Evolutionary conservation across 2,113 vertebrate genomes (phyloP), one percentile per base, ranked within the genome.

Genomic region (Tichodroma muraria): DNA sequence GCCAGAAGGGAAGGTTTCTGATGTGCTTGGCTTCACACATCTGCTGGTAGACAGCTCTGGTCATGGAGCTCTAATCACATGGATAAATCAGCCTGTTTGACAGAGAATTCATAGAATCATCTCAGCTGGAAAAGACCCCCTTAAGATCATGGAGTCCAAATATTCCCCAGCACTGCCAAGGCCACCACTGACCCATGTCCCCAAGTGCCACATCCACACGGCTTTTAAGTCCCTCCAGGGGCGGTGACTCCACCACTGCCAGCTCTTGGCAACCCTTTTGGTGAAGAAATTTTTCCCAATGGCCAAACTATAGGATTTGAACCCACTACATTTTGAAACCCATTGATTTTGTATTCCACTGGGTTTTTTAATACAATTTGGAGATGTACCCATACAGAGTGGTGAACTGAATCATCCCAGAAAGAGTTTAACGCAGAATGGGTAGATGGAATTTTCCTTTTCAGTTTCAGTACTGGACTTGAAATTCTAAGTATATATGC

Each of bases 81-180:
- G 71, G 44, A 9, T 15, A 10, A 76, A 66, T 25, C 35, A 57
- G 2, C 35, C 25, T 42, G 37, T 50, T 42, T 57, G 52, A 10
- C 52, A 57, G 61, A 50, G 61, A 59, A 44, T 15, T 17, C 25
- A 31, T 0, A 38, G 66, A 45, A 27, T 10, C 9, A 19, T 19
- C 52, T 52, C 22, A 30, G 37, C 6, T 65, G 66, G 52, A 59
- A 71, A 70, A 53, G 28, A 25, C 2, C 20, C 20, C 9, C 31
- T n/a, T 22, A 9, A 35, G 38, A 11, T 35, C 19, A n/a, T 3
- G 0, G 1, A 15, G 47, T 47, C 38, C 59, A 59, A 1, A 8
- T 10, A 5, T 10, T 15, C 9, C n/a, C 37, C 59, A 50, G 50
- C 42, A 19, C 25, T 64, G 35, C 66, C 66, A 37, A 15, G 25